Base-by-base conservation (phyloP, 2,888 invertebrate species). In the Volucella inflata region DNA sequence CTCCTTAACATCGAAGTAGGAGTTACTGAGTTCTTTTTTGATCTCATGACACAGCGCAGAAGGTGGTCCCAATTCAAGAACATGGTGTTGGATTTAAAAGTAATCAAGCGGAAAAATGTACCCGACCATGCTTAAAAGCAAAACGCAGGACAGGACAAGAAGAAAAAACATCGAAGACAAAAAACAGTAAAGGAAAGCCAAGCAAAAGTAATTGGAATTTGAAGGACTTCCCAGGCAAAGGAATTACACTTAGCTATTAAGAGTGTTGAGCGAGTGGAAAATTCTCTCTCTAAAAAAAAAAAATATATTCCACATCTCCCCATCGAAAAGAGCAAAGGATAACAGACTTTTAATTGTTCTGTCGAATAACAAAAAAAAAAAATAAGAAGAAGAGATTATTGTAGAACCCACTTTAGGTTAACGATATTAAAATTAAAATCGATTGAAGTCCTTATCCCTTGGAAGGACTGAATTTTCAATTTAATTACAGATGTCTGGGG, bases 301-400 rank as follows among this genome's bases (percentile, higher is more conserved):
- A 50, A 42, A 40, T 2, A n/a, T 16, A 1, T 42, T 17, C 17
- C 30, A 14, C 30, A n/a, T 51, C 21, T 40, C 14, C 17, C 40
- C 11, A 65, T 1, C 9, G 21, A 42, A 11, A 42, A 12, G 40
- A 40, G 17, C 40, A 17, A 59, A 42, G 59, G 59, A 59, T 59
- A 59, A 64, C 53, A 46, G 65, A 67, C 48, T 59, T 75, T 55
- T 75, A 65, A 75, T 75, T 75, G 75, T 57, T 50, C 65, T 57
- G 38, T 40, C 64, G 14, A 38, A 46, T 38, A 38, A 55, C 36
- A 55, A 38, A 38, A 55, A 55, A 53, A 55, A 55, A 44, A 42
- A 30, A 16, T 11, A 53, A 3, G 14, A 53, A 14, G 38, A 36
- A 57, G 42, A 72, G 62, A 62, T 62, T 62, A 72, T 62, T 38